Percentiles rank a stretch among this genome's conserved stretches.
These are phyloP conservation scores for Agrochola litura DNA, from an alignment of 2,888 invertebrate species.

Conservation along the genomic window DNA sequence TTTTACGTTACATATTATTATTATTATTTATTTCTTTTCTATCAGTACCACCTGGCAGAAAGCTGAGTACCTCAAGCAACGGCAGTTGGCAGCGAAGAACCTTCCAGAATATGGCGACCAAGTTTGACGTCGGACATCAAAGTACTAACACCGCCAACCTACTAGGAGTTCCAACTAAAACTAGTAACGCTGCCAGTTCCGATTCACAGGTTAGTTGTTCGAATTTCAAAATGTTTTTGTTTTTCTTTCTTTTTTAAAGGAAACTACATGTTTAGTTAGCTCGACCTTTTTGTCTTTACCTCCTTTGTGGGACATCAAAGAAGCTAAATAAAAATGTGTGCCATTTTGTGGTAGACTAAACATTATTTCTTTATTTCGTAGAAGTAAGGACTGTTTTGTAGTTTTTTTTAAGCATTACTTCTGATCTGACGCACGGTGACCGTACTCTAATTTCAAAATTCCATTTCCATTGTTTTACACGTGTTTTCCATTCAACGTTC, in stretches of 20 bases:
- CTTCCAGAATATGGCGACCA: slow-evolving; percentile 89
- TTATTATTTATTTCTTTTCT: slow-evolving; percentile 70
- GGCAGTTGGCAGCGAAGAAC: slow-evolving; percentile 91
- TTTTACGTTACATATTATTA: too few relatives aligned
- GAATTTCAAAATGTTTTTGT: slow-evolving; percentile 7
- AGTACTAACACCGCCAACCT: slow-evolving; percentile 70
- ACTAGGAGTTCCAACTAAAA: slow-evolving; percentile 77
- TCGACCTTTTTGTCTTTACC: not conserved
- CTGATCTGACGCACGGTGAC: not conserved
- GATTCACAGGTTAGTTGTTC: slow-evolving; percentile 88
- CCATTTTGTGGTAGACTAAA: not conserved
- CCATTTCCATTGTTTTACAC: not conserved
- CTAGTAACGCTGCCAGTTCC: slow-evolving; percentile 78
- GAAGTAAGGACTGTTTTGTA: not conserved
- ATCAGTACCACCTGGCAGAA: slow-evolving; percentile 85
- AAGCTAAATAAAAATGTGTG: not conserved
- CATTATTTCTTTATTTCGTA: not conserved
- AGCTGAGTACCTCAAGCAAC: slow-evolving; percentile 87
- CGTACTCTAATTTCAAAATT: not conserved
- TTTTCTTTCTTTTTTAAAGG: not conserved
- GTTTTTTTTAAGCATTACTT: not conserved
- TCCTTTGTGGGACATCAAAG: not conserved
- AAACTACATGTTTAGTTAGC: not conserved
- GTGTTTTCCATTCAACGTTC: slow-evolving; percentile 12
- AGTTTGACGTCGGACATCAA: slow-evolving; percentile 81